Evolutionary conservation across 2,113 vertebrate genomes (phyloP).

Genomic region (Oreotrochilus melanogaster): DNA sequence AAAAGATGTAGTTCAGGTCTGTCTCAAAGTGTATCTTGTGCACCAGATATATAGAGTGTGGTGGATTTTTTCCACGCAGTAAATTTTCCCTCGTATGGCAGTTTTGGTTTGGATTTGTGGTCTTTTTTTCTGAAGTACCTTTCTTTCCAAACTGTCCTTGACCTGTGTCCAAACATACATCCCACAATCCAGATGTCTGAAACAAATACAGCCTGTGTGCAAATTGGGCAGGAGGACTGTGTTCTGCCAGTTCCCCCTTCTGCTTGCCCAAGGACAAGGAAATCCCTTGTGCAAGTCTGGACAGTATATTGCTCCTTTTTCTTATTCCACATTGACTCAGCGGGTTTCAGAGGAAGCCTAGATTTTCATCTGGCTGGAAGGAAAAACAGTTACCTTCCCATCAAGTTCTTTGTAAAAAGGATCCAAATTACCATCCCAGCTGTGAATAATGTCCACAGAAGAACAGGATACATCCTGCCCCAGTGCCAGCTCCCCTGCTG

Average conservation of each 20-base stretch:
- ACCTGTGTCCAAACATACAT: not conserved
- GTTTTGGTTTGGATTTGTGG: not conserved
- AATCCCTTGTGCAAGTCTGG: slow-evolving; percentile 16
- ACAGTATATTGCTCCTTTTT: not conserved
- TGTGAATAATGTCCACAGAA: not conserved
- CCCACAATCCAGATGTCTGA: not conserved
- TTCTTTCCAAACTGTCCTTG: slow-evolving; percentile 4
- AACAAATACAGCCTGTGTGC: not conserved
- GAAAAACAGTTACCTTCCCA: slow-evolving; percentile 24
- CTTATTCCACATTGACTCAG: slow-evolving; percentile 44
- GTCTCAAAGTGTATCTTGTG: not conserved
- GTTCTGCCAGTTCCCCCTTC: not conserved
- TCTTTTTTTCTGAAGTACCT: not conserved
- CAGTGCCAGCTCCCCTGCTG: not conserved
- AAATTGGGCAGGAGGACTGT: not conserved
- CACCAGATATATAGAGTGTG: not conserved
- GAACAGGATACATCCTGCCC: not conserved
- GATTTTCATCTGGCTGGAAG: slow-evolving; percentile 37
- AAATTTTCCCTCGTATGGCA: not conserved
- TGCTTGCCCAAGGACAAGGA: slow-evolving; percentile 36
- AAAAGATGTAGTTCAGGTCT: not conserved
- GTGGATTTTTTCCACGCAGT: not conserved
- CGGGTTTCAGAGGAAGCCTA: slow-evolving; percentile 28
- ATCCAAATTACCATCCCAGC: slow-evolving; percentile 11
- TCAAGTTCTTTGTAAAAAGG: not conserved